These are phyloP conservation scores for Turritopsis rubra DNA, from an alignment of 30 jellyfish, hydroid and myxozoan species.

Conservation along the genomic window DNA sequence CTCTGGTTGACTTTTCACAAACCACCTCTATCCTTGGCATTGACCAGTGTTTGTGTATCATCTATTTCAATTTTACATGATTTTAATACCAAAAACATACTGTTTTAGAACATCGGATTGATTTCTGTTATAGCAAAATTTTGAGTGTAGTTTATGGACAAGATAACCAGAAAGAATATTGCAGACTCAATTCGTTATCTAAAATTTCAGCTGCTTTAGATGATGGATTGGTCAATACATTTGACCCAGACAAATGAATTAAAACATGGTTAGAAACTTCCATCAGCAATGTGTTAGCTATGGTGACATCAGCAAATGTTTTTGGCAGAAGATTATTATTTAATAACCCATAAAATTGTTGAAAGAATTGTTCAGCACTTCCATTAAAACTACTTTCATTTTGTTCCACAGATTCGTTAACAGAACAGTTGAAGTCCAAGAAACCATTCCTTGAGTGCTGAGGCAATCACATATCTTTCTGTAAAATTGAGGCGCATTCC, in stretches of 20 bases:
- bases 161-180: background rate
- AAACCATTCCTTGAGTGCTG: background rate
- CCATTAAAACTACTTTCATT: constrained; percentile 7
- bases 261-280: constrained; percentile 27
- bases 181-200: background rate
- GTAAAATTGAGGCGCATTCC: background rate
- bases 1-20: background rate
- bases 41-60: background rate
- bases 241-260: constrained; percentile 10
- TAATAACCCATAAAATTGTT: constrained; percentile 11
- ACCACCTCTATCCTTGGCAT: constrained; percentile 13
- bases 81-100: background rate
- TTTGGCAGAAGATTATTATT: constrained; percentile 3
- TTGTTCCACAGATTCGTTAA: constrained; percentile 16
- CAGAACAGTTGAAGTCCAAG: background rate
- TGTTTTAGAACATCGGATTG: background rate
- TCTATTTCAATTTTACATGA: background rate
- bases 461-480: constrained; percentile 17
- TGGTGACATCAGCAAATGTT: constrained; percentile 13
- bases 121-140: background rate
- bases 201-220: background rate
- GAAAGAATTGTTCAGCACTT: constrained; percentile 19
- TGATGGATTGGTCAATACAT: background rate
- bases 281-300: constrained; percentile 16
- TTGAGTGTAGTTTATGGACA: background rate